phyloP scores from a whole-genome alignment of 1,140 invertebrate genomes.

The Gonatopus flavifemur region DNA sequence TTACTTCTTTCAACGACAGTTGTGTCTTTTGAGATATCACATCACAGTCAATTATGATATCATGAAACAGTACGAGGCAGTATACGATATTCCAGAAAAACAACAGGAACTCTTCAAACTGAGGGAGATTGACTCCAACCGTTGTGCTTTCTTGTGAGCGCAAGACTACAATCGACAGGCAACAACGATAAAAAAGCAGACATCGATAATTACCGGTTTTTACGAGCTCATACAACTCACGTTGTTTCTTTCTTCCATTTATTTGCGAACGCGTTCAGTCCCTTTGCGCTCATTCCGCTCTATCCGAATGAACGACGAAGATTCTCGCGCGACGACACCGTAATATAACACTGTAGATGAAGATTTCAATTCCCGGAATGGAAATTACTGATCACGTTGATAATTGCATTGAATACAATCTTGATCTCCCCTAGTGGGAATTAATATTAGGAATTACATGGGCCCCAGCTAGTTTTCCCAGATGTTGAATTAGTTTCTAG shows the following conservation, averaged over 20 bases:
- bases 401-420: conserved; percentile 55
- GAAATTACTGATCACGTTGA: conserved; percentile 55
- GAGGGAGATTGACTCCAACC: too few species aligned
- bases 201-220: conserved; percentile 52
- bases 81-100: too few species aligned
- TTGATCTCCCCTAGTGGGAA: too few species aligned
- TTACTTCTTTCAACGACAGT: too few species aligned
- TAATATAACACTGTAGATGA: conserved; percentile 31
- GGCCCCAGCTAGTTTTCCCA: too few species aligned
- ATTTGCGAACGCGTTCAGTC: background rate
- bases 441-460: too few species aligned
- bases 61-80: too few species aligned
- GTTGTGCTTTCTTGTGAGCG: too few species aligned
- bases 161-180: conserved; percentile 23
- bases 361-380: conserved; percentile 54
- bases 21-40: too few species aligned
- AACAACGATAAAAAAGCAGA: conserved; percentile 43
- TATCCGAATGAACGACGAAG: conserved; percentile 1
- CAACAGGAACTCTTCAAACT: too few species aligned
- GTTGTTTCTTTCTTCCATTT: background rate
- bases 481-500: too few species aligned
- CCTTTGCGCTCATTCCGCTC: background rate
- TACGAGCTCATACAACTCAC: conserved; percentile 29
- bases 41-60: too few species aligned
- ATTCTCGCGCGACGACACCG: conserved; percentile 7